These are phyloP conservation scores for Pyrgus malvae DNA, from an alignment of 2,888 invertebrate genomes.

Conservation along the genomic window DNA sequence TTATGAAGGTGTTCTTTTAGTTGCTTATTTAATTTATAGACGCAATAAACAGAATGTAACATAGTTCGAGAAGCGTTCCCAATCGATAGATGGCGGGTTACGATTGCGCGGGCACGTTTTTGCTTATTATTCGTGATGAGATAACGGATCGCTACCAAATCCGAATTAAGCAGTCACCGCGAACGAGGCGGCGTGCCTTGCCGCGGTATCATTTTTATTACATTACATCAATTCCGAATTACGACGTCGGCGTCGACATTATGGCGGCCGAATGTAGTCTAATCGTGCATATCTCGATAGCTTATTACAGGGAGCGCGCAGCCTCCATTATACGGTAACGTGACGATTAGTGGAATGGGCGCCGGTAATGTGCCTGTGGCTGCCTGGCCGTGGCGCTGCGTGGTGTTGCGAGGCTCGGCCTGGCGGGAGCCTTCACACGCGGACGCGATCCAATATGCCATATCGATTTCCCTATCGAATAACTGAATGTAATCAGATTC, in stretches of 20 bases:
- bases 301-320: slow-evolving; percentile 35
- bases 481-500: slow-evolving; percentile 10
- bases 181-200: slow-evolving; percentile 4
- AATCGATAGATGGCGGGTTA: neutral
- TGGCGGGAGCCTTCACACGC: neutral
- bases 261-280: slow-evolving; percentile 27
- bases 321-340: slow-evolving; percentile 30
- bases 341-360: slow-evolving; percentile 38
- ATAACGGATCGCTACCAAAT: slow-evolving; percentile 13
- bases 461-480: slow-evolving; percentile 22
- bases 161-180: slow-evolving; percentile 17
- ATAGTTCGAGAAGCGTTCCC: neutral
- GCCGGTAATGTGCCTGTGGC: slow-evolving; percentile 23
- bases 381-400: slow-evolving; percentile 30
- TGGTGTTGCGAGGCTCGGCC: slow-evolving; percentile 26
- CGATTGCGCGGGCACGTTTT: slow-evolving; percentile 5
- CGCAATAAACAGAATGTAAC: slow-evolving; percentile 6
- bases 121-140: slow-evolving; percentile 20
- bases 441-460: slow-evolving; percentile 3
- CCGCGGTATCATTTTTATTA: slow-evolving; percentile 22
- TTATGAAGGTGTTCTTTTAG: slow-evolving; percentile 1
- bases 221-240: slow-evolving; percentile 25
- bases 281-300: slow-evolving; percentile 36
- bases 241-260: slow-evolving; percentile 28
- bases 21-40: slow-evolving; percentile 11